These are phyloP conservation scores for Chrysogorgia sp. DNA, from an alignment of 92 coral and sea anemone genomes.

Conservation along the genomic window DNA sequence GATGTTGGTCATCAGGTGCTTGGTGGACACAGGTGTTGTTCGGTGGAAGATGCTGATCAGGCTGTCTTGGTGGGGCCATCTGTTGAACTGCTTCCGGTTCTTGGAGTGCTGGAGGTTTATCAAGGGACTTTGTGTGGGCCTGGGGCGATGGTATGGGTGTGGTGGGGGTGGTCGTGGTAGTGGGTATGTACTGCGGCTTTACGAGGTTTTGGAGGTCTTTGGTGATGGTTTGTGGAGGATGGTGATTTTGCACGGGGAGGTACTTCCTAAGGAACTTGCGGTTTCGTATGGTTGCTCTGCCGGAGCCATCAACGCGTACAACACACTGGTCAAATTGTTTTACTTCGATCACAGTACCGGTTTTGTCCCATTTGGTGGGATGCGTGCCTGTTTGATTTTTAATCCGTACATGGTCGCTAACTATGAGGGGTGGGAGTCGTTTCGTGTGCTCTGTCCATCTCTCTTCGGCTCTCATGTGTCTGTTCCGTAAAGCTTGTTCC, in stretches of 20 bases:
- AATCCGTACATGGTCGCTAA: conserved; percentile 32
- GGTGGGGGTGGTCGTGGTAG: too few relatives aligned
- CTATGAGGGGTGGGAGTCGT: conserved; percentile 33
- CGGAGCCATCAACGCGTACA: conserved; percentile 51
- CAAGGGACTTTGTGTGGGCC: too few relatives aligned
- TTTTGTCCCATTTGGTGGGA: conserved; percentile 57
- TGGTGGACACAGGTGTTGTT: too few relatives aligned
- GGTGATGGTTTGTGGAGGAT: background rate
- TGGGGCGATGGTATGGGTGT: too few relatives aligned
- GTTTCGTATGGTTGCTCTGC: conserved; percentile 48
- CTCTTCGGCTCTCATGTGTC: conserved; percentile 42
- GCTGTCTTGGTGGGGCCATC: too few relatives aligned
- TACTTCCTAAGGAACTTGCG: too few relatives aligned
- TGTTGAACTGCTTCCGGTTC: too few relatives aligned
- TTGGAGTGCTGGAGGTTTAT: too few relatives aligned
- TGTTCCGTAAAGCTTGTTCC: conserved; percentile 50
- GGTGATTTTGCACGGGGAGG: conserved; percentile 5
- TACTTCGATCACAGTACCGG: conserved; percentile 50
- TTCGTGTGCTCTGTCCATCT: conserved; percentile 29
- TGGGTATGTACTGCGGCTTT: too few relatives aligned
- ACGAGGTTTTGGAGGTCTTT: too few relatives aligned
- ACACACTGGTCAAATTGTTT: conserved; percentile 59
- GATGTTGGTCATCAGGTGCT: too few relatives aligned
- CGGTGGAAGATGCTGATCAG: too few relatives aligned
- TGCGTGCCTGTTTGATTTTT: conserved; percentile 56